Conservation (phyloP, 2,797 vertebrate species). For the Gila robusta region DNA sequence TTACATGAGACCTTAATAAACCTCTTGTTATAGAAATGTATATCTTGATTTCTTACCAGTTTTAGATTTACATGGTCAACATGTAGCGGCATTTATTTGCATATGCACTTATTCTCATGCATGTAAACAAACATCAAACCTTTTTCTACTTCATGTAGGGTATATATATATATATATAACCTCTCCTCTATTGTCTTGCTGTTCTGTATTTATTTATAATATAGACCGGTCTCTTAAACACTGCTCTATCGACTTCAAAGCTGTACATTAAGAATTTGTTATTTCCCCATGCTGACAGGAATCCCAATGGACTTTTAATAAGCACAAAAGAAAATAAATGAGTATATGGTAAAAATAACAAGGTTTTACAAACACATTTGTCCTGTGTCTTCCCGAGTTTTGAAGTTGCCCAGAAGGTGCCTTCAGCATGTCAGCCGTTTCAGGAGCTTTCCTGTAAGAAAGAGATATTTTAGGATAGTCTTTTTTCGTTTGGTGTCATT, state of each 20-base stretch:
- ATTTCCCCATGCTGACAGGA: background rate
- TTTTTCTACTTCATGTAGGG: background rate
- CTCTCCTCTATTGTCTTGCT: background rate
- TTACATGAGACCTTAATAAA: background rate
- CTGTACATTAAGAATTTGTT: background rate
- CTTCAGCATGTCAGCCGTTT: background rate
- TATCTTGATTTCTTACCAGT: background rate
- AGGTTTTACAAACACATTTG: constrained; percentile 4
- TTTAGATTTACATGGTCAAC: background rate
- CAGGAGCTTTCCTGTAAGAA: constrained; percentile 14
- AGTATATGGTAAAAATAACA: background rate
- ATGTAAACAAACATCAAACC: background rate
- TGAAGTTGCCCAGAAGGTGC: background rate
- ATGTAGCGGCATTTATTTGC: background rate
- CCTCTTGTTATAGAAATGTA: background rate
- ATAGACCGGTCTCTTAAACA: background rate
- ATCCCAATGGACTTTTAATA: background rate
- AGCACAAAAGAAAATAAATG: constrained; percentile 5
- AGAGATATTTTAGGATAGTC: constrained; percentile 16
- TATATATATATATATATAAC: background rate
- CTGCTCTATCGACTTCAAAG: background rate
- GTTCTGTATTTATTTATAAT: background rate
- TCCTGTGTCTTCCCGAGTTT: constrained; percentile 8
- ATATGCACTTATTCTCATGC: background rate
- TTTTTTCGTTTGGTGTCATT: constrained; percentile 13